Conservation (phyloP, 2,113 vertebrate genomes). For the Rattus rattus region DNA sequence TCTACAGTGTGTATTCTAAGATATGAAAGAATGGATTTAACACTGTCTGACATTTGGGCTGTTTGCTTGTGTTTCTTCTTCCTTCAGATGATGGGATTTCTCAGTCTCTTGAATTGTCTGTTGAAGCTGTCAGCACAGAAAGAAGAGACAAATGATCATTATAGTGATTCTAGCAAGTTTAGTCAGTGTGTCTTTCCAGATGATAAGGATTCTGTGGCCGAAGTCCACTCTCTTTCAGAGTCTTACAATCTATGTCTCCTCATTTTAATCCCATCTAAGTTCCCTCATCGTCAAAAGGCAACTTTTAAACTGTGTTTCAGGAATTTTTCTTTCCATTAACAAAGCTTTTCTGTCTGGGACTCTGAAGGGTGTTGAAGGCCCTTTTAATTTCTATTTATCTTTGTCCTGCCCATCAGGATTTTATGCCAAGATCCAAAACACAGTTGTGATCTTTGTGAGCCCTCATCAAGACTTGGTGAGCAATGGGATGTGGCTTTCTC, state of each 20-base stretch:
- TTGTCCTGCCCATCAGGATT: background rate
- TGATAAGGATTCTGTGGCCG: background rate
- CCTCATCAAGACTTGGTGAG: background rate
- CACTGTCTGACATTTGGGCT: background rate
- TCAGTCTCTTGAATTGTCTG: background rate
- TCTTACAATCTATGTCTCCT: background rate
- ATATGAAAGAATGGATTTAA: background rate
- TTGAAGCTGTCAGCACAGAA: no score
- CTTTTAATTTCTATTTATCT: background rate
- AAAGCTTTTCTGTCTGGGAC: background rate
- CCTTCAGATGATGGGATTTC: background rate
- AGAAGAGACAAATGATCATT: background rate
- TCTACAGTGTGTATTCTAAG: background rate
- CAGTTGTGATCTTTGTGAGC: background rate
- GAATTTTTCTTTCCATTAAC: background rate
- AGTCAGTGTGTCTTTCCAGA: background rate
- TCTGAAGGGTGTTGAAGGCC: background rate
- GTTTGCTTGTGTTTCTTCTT: background rate
- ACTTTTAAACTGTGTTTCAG: background rate
- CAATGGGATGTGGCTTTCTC: background rate
- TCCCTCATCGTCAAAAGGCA: background rate
- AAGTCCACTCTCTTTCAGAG: background rate
- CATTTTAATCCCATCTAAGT: background rate
- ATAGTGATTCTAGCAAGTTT: background rate
- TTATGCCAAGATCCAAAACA: background rate